Evolutionary conservation across 2,797 vertebrate species (phyloP), one percentile per base, ranked within the genome.

Genomic region (Paedocypris micromegethes): DNA sequence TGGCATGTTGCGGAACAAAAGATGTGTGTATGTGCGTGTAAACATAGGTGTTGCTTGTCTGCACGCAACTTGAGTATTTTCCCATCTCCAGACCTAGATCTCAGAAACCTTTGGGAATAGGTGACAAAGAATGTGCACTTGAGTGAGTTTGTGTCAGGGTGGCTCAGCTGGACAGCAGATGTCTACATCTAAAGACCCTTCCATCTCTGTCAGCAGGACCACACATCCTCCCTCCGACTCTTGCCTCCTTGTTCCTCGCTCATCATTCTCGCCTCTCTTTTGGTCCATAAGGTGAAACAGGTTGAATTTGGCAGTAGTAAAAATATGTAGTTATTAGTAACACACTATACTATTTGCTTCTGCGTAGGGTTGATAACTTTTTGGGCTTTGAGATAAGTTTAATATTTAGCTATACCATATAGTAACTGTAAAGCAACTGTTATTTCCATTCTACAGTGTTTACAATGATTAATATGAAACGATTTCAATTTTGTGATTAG

Each of bases 101-200:
- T 77, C 77, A 75, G 76, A 75, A 81, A 75, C 81, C 74, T 77
- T 72, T 84, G 83, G 82, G 82, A 87, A 49, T 75, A 76, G 79
- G 77, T 82, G 83, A 83, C 77, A 83, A 79, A 76, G 76, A 77
- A 76, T 72, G 79, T 74, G 74, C 74, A 74, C 72, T 78, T 78
- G 77, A 80, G 77, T 73, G 76, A 77, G 77, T 77, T 80, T 79
- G 81, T 72, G 74, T 60, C 78, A 76, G 73, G 73, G 47, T 70
- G 78, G 66, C 81, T 84, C 85, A 85, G 81, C 82, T 83, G 82
- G 78, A 74, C 75, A 77, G 75, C 85, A 84, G 80, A 85, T 83
- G 83, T 81, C 81, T 74, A 73, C 74, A 60, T 78, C 78, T 53
- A 50, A 57, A 74, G 58, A 64, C 58, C 69, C 72, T 75, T 80